Conservation (phyloP, 2,113 vertebrate genomes). For the Chionis minor region DNA sequence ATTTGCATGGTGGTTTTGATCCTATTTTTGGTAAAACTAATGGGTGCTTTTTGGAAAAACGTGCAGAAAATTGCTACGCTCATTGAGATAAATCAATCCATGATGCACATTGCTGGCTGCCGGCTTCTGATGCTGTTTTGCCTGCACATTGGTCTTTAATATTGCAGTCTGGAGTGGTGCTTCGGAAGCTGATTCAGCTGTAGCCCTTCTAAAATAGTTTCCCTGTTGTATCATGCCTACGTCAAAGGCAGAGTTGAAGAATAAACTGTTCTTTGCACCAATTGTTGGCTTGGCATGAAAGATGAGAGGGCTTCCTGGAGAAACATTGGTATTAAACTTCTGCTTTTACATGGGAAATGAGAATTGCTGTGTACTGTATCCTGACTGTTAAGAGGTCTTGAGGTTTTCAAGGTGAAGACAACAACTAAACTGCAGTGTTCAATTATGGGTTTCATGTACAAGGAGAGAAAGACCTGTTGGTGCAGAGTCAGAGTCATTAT, state of each 20-base stretch:
- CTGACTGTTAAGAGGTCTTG: background rate
- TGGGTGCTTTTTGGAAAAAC: constrained; percentile 22
- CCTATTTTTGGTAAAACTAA: constrained; percentile 19
- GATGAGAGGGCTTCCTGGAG: background rate
- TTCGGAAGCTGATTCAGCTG: constrained; percentile 13
- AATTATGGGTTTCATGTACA: background rate
- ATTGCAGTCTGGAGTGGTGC: background rate
- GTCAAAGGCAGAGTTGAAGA: background rate
- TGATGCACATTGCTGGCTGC: background rate
- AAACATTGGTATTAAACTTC: background rate
- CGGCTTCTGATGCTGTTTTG: background rate
- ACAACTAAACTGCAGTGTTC: background rate
- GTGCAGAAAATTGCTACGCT: constrained; percentile 42
- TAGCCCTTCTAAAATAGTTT: constrained; percentile 15
- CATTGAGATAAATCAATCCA: constrained; percentile 49
- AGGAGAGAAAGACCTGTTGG: background rate
- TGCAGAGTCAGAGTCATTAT: background rate
- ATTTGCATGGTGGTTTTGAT: constrained; percentile 27
- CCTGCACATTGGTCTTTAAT: background rate
- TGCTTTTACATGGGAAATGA: background rate
- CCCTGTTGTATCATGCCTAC: background rate
- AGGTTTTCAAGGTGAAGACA: background rate
- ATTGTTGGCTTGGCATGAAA: background rate
- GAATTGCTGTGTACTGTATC: background rate
- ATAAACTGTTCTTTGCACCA: background rate